phyloP scores from a whole-genome alignment of 2,888 invertebrate genomes.

The Pollenia labialis region DNA sequence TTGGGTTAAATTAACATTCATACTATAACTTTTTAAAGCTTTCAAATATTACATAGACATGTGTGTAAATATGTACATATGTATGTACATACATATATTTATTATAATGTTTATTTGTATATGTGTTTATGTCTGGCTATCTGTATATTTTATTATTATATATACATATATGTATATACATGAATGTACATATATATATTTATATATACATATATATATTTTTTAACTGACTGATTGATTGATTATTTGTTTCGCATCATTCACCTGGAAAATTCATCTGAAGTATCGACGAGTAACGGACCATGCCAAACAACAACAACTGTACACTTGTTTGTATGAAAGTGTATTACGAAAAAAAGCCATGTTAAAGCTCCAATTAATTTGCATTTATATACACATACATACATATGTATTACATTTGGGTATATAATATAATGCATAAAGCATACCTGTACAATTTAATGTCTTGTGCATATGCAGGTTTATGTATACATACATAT shows the following conservation, averaged over 20 bases:
- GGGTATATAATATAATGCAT: constrained; percentile 1
- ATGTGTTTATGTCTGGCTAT: constrained; percentile 48
- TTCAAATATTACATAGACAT: background rate
- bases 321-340: constrained; percentile 46
- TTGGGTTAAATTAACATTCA: constrained; percentile 16
- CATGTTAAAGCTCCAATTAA: constrained; percentile 71
- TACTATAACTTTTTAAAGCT: constrained; percentile 9
- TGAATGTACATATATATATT: background rate
- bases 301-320: constrained; percentile 52
- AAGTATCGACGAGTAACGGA: constrained; percentile 79
- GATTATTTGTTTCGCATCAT: constrained; percentile 84
- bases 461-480: background rate
- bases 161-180: background rate
- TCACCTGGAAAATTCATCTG: constrained; percentile 84
- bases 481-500: background rate
- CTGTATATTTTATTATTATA: constrained; percentile 25
- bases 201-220: background rate
- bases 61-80: no score
- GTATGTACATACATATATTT: background rate
- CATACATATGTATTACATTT: background rate
- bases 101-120: background rate
- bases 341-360: constrained; percentile 40
- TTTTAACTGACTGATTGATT: constrained; percentile 81
- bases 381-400: constrained; percentile 57
- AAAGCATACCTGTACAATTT: background rate